Percentiles rank a stretch among this genome's conserved stretches.
Conservation (phyloP, 2,113 vertebrate genomes). For the Cygnus buccinator region DNA sequence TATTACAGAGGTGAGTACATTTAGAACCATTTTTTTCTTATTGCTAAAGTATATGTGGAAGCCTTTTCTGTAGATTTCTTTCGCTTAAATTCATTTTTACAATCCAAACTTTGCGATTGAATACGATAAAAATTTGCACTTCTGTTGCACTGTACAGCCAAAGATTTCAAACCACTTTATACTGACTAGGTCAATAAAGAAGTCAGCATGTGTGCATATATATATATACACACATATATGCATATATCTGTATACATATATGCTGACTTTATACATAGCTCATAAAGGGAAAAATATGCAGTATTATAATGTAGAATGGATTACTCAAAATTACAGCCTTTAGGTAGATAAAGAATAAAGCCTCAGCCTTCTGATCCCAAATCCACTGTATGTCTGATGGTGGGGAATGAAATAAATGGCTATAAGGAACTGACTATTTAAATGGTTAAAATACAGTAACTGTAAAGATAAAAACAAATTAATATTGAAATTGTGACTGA, state of each 20-base stretch:
- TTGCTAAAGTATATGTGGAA: background rate
- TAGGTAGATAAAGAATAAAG: background rate
- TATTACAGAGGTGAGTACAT: background rate
- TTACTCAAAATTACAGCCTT: background rate
- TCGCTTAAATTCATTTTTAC: background rate
- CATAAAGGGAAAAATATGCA: background rate
- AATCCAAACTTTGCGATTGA: background rate
- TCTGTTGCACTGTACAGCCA: background rate
- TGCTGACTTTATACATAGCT: background rate
- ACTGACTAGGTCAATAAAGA: background rate
- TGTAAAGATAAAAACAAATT: background rate
- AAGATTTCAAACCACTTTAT: background rate
- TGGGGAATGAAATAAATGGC: background rate
- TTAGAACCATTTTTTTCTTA: background rate
- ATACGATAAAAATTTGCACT: background rate
- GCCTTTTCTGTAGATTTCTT: background rate
- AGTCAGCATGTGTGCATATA: background rate
- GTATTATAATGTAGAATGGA: background rate
- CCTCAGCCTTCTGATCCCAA: background rate
- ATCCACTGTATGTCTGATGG: background rate
- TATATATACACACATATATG: too few species aligned
- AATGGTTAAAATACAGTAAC: background rate
- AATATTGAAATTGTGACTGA: background rate
- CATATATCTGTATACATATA: rapidly evolving
- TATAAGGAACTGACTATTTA: background rate